These are phyloP conservation scores for Clamator glandarius DNA, from an alignment of 2,797 vertebrate genomes.

Conservation along the genomic window DNA sequence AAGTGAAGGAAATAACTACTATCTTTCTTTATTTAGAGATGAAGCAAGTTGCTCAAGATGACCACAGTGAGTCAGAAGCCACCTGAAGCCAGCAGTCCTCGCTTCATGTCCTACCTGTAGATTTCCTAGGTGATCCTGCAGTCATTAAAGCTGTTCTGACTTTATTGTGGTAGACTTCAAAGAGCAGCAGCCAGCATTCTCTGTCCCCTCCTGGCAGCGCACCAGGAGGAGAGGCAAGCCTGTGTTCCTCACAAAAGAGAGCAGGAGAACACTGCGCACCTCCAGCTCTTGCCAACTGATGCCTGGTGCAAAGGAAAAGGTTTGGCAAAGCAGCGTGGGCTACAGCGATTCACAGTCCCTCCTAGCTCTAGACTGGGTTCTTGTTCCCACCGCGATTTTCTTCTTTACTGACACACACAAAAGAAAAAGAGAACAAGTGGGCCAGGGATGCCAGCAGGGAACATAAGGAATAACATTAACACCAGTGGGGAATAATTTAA, in stretches of 20 bases:
- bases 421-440: not conserved
- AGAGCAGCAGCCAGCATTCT: not conserved
- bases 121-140: not conserved
- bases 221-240: not conserved
- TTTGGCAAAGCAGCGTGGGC: not conserved
- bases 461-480: not conserved
- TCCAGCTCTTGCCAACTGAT: not conserved
- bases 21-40: not conserved
- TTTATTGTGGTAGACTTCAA: constrained; percentile 16
- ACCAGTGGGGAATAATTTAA: not conserved
- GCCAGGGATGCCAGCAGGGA: not conserved
- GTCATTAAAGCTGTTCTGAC: not conserved
- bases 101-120: not conserved
- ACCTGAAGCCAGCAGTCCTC: not conserved
- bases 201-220: not conserved
- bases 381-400: not conserved
- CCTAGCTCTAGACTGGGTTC: not conserved
- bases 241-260: not conserved
- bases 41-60: not conserved
- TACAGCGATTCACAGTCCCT: not conserved
- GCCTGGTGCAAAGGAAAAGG: not conserved
- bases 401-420: not conserved
- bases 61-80: not conserved
- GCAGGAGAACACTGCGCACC: not conserved
- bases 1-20: not conserved